A percentile compares a stretch with the other conserved stretches of the same genome.
Conservation (phyloP, 2,797 vertebrate genomes). For the Artibeus jamaicensis region DNA sequence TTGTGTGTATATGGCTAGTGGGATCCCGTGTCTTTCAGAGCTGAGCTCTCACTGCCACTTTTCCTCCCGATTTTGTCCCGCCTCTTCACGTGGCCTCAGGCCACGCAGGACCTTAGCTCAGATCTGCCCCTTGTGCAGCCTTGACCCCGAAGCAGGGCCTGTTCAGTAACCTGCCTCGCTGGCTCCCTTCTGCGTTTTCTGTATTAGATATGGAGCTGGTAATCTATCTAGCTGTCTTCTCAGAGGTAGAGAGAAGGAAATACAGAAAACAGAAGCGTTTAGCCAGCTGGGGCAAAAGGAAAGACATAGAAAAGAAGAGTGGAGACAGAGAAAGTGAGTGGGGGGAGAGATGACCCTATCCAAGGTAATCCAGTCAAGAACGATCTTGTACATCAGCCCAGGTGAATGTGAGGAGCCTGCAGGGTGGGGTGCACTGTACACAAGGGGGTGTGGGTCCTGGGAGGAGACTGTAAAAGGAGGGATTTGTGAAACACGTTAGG, state of each 20-base stretch:
- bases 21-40: background rate
- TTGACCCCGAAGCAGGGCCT: background rate
- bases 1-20: no score
- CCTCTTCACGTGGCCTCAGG: background rate
- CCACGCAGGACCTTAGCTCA: background rate
- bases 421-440: accelerated
- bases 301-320: background rate
- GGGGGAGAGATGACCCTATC: no score
- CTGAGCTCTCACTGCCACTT: accelerated
- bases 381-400: accelerated
- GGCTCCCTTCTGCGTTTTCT: background rate
- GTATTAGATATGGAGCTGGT: background rate
- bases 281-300: background rate
- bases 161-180: background rate
- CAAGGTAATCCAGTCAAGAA: background rate
- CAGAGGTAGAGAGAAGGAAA: background rate
- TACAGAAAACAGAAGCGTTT: background rate
- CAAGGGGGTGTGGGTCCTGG: accelerated
- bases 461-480: background rate
- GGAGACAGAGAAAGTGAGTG: background rate
- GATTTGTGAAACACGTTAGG: background rate
- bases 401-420: no score
- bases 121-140: background rate
- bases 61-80: background rate
- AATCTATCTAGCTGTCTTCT: background rate